These are phyloP conservation scores for Condylura cristata DNA, from an alignment of 2,113 vertebrate species.

Conservation along the genomic window DNA sequence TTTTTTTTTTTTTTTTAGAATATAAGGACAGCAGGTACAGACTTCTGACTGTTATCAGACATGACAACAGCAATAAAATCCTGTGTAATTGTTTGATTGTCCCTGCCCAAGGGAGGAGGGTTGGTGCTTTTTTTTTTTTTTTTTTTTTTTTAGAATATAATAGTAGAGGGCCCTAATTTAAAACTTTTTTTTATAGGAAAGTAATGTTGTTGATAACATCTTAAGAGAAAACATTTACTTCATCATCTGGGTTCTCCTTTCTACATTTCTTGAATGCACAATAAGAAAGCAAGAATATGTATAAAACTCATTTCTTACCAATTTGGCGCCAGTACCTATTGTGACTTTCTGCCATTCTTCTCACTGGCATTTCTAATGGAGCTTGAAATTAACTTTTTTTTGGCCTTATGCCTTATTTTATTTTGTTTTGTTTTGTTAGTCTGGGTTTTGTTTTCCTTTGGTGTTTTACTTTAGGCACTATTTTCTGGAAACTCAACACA, in stretches of 20 bases:
- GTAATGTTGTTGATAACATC: neutral
- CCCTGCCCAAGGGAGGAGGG: no score
- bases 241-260: neutral
- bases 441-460: conserved; percentile 43
- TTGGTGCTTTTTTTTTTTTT: no score
- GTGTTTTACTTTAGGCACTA: conserved; percentile 44
- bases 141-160: no score
- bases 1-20: no score
- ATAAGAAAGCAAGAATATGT: neutral
- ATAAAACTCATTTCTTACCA: conserved; percentile 24
- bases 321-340: neutral
- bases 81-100: no score
- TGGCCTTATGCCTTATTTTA: neutral
- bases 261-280: neutral
- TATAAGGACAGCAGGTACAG: no score
- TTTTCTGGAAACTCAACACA: conserved; percentile 53
- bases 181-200: neutral
- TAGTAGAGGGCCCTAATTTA: neutral
- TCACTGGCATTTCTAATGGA: conserved; percentile 58
- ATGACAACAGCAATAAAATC: no score
- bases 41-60: no score
- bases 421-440: conserved; percentile 51
- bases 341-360: conserved; percentile 12
- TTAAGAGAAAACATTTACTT: neutral
- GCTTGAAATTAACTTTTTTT: conserved; percentile 58